Base-by-base conservation (phyloP, 2,797 vertebrate genomes). In the Takifugu rubripes region DNA sequence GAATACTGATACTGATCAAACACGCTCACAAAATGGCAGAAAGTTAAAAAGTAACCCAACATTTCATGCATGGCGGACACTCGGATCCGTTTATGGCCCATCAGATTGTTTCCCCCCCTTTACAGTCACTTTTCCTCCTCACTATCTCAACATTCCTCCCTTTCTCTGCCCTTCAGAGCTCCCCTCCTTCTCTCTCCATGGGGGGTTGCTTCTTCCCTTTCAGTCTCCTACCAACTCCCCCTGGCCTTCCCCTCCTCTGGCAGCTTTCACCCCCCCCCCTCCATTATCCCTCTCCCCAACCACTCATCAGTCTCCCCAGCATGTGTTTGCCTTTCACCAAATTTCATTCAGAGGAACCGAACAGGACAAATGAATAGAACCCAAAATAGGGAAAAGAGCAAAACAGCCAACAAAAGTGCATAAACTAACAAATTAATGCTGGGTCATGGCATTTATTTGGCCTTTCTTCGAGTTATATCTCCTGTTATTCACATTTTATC, bases 271-370 rank as follows among this genome's bases (percentile, higher is more conserved):
- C 74, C 75, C 57, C 61, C 49, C 55, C 43, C 61, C 49, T 54
- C 42, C 61, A 36, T 57, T 58, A 71, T 72, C 68, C 56, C 68
- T 82, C 76, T 80, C 62, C 75, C 69, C 51, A 29, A 70, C 72
- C 67, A 78, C 84, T 86, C 83, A 83, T 85, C 83, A 86, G 81
- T 87, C 87, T 77, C 78, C 78, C 70, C 85, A 84, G 84, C 80
- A 78, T 86, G 81, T 75, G 81, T 84, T 86, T 83, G 84, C 79
- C 74, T 88, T 87, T 82, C 77, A 87, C 80, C 71, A 81, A 74
- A 84, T 81, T 84, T 84, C 68, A 81, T 82, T 87, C 73, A 82
- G 84, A 82, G 66, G 57, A 70, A 70, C 75, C 31, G 61, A 68
- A 68, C 67, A 72, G 73, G 63, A 78, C 79, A 70, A 78, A 68